Conservation (phyloP, 2,888 invertebrate species). For the Galerucella pusilla region DNA sequence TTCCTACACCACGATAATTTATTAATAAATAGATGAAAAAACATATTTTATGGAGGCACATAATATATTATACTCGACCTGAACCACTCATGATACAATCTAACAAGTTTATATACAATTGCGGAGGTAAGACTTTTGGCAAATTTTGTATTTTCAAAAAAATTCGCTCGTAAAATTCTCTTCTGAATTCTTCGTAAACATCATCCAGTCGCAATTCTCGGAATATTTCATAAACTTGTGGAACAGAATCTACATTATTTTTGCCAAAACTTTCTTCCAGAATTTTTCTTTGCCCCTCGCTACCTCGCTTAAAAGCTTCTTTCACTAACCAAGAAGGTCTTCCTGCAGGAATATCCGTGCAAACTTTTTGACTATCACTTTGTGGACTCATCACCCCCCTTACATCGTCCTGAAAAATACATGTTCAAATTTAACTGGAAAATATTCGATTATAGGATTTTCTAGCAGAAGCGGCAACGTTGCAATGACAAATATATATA, state of each 20-base stretch:
- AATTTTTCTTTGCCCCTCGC: not conserved
- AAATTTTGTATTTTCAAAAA: not conserved
- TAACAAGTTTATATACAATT: slow-evolving; percentile 1
- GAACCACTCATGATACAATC: not conserved
- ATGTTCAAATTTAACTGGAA: not conserved
- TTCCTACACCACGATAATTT: too few species aligned
- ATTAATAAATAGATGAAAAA: too few species aligned
- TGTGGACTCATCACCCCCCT: not conserved
- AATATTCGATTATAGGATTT: too few species aligned
- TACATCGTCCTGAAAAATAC: not conserved
- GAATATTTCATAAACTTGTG: not conserved
- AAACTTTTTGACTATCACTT: not conserved
- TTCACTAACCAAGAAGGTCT: slow-evolving; percentile 5
- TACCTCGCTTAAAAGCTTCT: slow-evolving; percentile 1
- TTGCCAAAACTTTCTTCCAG: not conserved
- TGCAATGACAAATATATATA: too few species aligned
- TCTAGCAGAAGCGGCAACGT: too few species aligned
- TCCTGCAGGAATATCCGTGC: slow-evolving; percentile 3
- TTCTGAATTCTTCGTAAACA: not conserved
- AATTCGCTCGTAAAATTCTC: not conserved
- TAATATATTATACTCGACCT: not conserved
- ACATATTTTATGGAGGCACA: too few species aligned
- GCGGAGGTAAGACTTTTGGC: not conserved
- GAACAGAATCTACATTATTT: not conserved
- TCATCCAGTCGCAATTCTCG: not conserved